Base-by-base conservation (phyloP, 2,113 vertebrate genomes). In the Melierax canorus region DNA sequence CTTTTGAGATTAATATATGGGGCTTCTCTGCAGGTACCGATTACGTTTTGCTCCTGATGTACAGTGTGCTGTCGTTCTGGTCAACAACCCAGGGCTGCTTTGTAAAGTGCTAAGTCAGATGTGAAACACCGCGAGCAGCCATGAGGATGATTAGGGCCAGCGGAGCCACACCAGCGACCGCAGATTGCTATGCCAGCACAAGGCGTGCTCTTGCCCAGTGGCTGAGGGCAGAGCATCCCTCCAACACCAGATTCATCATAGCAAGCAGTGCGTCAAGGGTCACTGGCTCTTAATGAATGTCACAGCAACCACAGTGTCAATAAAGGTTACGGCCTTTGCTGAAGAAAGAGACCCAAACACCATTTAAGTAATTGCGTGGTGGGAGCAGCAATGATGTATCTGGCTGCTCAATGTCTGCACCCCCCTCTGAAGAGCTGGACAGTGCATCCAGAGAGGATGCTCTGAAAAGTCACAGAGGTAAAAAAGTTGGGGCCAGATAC, bases 251-350 rank as follows among this genome's bases (percentile, higher is more conserved):
- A 90, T 92, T 38, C 67, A 71, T 96, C 90, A 73, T 20, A 64
- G 86, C 78, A 76, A 53, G 77, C 2, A 8, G 34, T 38, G 34
- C 56, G 68, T 56, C 88, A 87, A 94, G 75, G 94, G 71, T 73
- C 86, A 82, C 74, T 56, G 60, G 91, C 92, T 69, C 24, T 80
- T 94, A 89, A 95, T 81, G 83, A 84, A 81, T 88, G 86, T 75
- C 91, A 59, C 80, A 60, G 83, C 69, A 92, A 88, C 88, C 92
- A 83, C 83, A 32, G 77, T 77, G 95, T 90, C 97, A 92, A 50
- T 77, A 94, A 97, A 97, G 82, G 88, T 94, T 91, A 76, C 3
- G 60, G 43, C 63, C 95, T 92, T 87, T 92, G 82, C 92, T 93
- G 88, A 73, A 94, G 90, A 60, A 86, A 96, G 86, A 83, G 59